Percentiles rank a stretch among this genome's conserved stretches.
phyloP scores from a whole-genome alignment of 2,113 vertebrate genomes.

The Microcebus lehilahytsara region DNA sequence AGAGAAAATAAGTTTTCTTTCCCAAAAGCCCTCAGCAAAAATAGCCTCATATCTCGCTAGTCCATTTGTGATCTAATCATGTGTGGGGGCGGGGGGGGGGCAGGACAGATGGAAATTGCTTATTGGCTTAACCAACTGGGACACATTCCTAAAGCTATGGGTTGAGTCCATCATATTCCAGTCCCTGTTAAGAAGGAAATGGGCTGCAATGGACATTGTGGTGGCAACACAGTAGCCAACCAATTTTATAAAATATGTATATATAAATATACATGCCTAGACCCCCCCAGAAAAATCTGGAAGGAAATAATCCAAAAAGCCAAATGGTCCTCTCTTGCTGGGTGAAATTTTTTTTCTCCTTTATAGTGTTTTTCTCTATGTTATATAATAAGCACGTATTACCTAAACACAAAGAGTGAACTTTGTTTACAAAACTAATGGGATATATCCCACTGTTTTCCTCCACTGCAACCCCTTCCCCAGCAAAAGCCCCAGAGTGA shows the following conservation, averaged over 20 bases:
- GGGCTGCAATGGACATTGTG: background rate
- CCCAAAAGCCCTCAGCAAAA: background rate
- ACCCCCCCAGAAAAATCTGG: background rate
- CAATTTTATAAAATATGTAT: background rate
- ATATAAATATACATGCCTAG: background rate
- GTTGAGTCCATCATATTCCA: background rate
- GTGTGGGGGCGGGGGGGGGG: background rate
- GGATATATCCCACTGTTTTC: background rate
- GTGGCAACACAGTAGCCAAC: background rate
- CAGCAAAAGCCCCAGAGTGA: background rate
- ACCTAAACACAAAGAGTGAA: conserved; percentile 21
- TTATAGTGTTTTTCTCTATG: background rate
- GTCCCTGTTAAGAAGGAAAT: background rate
- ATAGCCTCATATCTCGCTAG: background rate
- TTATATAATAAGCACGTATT: background rate
- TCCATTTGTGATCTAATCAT: background rate
- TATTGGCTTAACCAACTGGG: background rate
- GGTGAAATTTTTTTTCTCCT: conserved; percentile 18
- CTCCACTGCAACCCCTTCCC: background rate
- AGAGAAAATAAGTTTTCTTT: conserved; percentile 12
- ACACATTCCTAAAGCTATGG: background rate
- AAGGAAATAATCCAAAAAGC: background rate
- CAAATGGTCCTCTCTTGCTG: background rate
- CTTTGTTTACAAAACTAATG: conserved; percentile 12
- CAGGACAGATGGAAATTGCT: background rate